These are phyloP conservation scores for Zaprionus tsacasi DNA, from an alignment of 1,140 invertebrate genomes.

Conservation along the genomic window DNA sequence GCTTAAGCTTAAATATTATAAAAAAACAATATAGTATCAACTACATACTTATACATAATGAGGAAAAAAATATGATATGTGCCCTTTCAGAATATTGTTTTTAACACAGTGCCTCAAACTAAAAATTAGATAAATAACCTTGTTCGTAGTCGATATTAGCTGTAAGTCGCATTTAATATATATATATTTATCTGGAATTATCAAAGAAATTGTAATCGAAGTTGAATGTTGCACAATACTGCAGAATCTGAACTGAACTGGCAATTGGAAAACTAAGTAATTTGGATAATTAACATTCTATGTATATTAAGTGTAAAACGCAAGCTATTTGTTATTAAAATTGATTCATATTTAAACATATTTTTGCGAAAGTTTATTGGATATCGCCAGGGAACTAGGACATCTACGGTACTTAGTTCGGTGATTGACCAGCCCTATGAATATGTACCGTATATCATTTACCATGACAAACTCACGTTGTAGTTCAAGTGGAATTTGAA, in stretches of 20 bases:
- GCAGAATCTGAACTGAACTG: not conserved
- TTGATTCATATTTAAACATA: not conserved
- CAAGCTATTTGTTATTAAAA: not conserved
- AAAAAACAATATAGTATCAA: conserved; percentile 14
- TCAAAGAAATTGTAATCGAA: not conserved
- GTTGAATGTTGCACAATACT: not conserved
- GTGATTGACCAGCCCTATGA: not conserved
- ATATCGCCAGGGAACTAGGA: not conserved
- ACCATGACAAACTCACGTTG: not conserved
- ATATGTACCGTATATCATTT: not conserved
- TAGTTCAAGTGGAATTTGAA: not conserved
- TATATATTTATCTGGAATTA: not conserved
- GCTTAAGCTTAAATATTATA: conserved; percentile 61
- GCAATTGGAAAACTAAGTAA: not conserved
- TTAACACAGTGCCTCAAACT: not conserved
- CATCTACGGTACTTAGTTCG: not conserved
- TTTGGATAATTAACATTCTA: not conserved
- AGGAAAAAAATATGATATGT: conserved; percentile 6
- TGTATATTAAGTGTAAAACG: not conserved
- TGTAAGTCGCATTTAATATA: not conserved
- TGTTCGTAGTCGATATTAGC: not conserved
- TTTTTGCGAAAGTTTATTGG: not conserved
- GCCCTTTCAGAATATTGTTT: not conserved
- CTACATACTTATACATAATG: conserved; percentile 10
- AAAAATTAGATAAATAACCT: not conserved